Base-by-base conservation (phyloP, 2,113 vertebrate genomes). In the Triplophysa rosa region DNA sequence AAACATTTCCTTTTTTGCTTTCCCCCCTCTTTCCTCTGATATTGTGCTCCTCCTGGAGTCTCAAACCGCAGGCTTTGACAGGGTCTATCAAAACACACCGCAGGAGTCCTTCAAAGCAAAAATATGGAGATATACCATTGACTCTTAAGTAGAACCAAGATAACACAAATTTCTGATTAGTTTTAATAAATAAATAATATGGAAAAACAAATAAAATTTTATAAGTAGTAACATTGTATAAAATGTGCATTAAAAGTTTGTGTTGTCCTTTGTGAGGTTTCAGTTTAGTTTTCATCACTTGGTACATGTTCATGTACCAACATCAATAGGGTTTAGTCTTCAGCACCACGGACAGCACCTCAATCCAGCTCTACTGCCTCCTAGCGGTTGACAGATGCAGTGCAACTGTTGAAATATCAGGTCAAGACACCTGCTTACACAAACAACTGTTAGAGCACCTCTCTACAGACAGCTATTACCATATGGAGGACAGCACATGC, bases 11-110 rank as follows among this genome's bases (percentile, higher is more conserved):
- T 21, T 23, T 23, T 17, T 29, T 29, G 3, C 13, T 16, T 40
- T 21, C 17, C 2, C 8, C 14, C 1, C 33, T 37, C 40, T 16
- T 11, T 11, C 16, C 17, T 16, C 21, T 54, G 37, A 6, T 54
- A 3, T 71, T 65, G 47, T 70, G 66, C 13, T 64, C 7, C 58
- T 62, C 49, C n/a, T 47, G 66, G 72, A 77, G 72, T 58, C n/a
- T n/a, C 5, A 17, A 68, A 82, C 37, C 9, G 2, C 54, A 8
- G 40, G 47, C 69, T 42, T 26, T 74, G 58, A 52, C 49, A 70
- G 67, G 59, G 45, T 76, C 40, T 79, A 71, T 76, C 75, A 79
- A 62, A 78, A 68, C 54, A 59, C 78, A 80, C 78, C 49, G 56
- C 78, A n/a, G 78, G 78, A 64, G 69, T 62, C 56, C 14, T 62